phyloP scores from a whole-genome alignment of 2,888 invertebrate genomes.

The Amorpha juglandis region DNA sequence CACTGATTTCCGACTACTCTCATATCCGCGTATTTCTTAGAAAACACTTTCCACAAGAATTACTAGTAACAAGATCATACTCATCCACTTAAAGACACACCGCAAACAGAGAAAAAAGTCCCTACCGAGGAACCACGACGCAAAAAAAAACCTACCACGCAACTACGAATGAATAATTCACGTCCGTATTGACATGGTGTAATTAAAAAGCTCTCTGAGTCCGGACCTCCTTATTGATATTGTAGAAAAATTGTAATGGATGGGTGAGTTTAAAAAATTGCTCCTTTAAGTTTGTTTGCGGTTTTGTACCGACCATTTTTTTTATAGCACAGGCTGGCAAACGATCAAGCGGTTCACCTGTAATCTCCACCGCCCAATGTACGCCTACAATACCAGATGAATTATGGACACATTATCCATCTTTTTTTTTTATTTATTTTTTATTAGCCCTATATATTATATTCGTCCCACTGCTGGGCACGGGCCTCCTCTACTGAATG shows the following conservation, averaged over 20 bases:
- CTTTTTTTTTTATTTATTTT: too few relatives aligned
- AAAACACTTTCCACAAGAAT: not conserved
- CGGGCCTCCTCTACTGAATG: too few relatives aligned
- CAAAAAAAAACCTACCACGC: constrained; percentile 29
- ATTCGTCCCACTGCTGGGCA: too few relatives aligned
- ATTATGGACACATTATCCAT: too few relatives aligned
- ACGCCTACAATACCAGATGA: too few relatives aligned
- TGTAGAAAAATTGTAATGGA: constrained; percentile 48
- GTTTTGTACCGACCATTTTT: not conserved
- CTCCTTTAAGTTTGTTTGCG: not conserved
- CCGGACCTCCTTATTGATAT: constrained; percentile 49
- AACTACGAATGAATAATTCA: constrained; percentile 66
- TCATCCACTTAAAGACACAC: constrained; percentile 15
- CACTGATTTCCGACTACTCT: not conserved
- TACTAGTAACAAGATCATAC: not conserved
- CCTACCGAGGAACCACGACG: constrained; percentile 28
- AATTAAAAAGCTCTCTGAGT: constrained; percentile 69
- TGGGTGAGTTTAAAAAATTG: constrained; percentile 24
- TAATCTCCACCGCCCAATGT: too few relatives aligned
- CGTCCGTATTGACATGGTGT: constrained; percentile 68
- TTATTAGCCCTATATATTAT: too few relatives aligned
- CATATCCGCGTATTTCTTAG: not conserved
- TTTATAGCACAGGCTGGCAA: too few relatives aligned
- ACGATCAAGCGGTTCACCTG: too few relatives aligned
- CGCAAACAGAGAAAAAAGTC: constrained; percentile 20